Evolutionary conservation across 2,888 invertebrate species (phyloP), one percentile per base, ranked within the genome.

Genomic region (Diaprepes abbreviatus): DNA sequence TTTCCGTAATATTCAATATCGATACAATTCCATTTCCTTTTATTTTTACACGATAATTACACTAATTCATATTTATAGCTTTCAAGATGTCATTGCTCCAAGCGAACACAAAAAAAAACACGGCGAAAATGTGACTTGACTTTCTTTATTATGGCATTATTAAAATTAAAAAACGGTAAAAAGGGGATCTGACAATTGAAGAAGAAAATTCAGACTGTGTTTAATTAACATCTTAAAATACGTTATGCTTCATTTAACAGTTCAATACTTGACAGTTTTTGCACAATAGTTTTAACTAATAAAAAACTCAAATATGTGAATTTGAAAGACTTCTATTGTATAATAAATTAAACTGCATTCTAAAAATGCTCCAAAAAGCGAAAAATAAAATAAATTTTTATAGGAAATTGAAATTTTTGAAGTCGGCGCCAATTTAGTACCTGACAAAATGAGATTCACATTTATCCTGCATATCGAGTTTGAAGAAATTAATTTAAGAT

Each of bases 241-340:
- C 31, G 58, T 48, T 50, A 58, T 28, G 66, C 58, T 58, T 66
- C 66, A 66, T 66, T 66, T 55, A 35, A 50, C 36, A 58, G 28
- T 36, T 63, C 3, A 19, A 28, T 54, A 12, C 17, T n/a, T 33
- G 21, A 31, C 14, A 57, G 19, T 48, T 57, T 43, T 35, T 16
- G 40, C 57, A 35, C 16, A 9, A 43, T n/a, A 35, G 31, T 21
- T 38, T 62, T 1, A 48, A 24, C 1, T 21, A n/a, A 19, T 1
- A n/a, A n/a, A n/a, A n/a, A n/a, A n/a, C n/a, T n/a, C n/a, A n/a
- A n/a, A n/a, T n/a, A n/a, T n/a, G n/a, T n/a, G n/a, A n/a, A n/a
- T n/a, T n/a, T n/a, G n/a, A n/a, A n/a, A n/a, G n/a, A n/a, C n/a
- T n/a, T n/a, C n/a, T n/a, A n/a, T n/a, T n/a, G n/a, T n/a, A n/a